These are phyloP conservation scores for Ariopsis seemanni DNA, from an alignment of 2,113 vertebrate genomes.

Conservation along the genomic window DNA sequence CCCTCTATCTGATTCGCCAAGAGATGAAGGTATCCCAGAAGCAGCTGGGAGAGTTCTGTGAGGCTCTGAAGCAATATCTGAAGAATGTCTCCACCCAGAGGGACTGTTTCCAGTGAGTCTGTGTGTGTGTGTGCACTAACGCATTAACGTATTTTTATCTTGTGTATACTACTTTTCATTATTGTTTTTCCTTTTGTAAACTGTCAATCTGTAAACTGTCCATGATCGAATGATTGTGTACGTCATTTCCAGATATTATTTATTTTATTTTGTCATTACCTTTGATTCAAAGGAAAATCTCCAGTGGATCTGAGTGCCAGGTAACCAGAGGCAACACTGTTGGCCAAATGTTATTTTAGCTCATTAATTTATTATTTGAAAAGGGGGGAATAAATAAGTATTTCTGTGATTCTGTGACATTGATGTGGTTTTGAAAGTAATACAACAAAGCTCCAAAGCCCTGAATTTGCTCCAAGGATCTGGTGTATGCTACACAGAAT, in stretches of 20 bases:
- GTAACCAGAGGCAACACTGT: not conserved
- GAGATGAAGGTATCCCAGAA: conserved; percentile 93
- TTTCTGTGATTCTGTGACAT: conserved; percentile 16
- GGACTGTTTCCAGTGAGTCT: conserved; percentile 93
- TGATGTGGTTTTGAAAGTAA: not conserved
- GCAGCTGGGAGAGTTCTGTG: conserved; percentile 87
- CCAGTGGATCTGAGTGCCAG: conserved; percentile 6
- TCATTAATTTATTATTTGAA: conserved; percentile 31
- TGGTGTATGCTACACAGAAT: not conserved
- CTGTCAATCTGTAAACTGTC: not conserved
- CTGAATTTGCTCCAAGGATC: not conserved
- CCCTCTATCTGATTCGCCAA: conserved; percentile 87
- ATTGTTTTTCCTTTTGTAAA: not conserved
- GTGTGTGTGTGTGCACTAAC: conserved; percentile 8
- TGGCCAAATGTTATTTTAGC: conserved; percentile 18
- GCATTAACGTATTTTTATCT: conserved; percentile 1
- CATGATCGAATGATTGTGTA: not conserved
- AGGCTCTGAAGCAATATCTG: conserved; percentile 91
- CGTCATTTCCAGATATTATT: not conserved
- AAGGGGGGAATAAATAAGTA: not conserved
- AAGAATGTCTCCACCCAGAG: conserved; percentile 82
- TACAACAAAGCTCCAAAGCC: not conserved
- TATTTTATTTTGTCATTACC: not conserved
- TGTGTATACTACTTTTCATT: not conserved
- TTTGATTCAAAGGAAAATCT: conserved; percentile 20